Conservation (phyloP, 2,888 invertebrate genomes). For the Trimorus sp. region DNA sequence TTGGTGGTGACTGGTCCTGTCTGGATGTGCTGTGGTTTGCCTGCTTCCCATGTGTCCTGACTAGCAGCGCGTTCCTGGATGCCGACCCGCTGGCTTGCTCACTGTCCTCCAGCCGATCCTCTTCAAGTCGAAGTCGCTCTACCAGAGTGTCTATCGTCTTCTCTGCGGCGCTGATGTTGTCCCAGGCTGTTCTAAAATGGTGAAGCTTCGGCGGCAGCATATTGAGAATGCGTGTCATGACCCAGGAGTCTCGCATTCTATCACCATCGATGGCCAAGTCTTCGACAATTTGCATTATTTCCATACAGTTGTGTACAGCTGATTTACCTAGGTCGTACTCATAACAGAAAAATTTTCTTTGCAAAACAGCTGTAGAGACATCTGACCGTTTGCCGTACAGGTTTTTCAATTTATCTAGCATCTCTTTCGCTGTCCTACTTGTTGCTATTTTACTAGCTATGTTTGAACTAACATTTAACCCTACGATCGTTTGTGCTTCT, state of each 20-base stretch:
- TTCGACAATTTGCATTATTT: slow-evolving; percentile 5
- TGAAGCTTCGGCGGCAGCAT: slow-evolving; percentile 3
- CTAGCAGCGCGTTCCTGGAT: not conserved
- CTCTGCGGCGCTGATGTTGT: not conserved
- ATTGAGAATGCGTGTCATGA: not conserved
- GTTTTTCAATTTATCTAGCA: slow-evolving; percentile 1
- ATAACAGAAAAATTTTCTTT: slow-evolving; percentile 7
- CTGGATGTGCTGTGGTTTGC: no score
- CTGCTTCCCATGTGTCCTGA: not conserved
- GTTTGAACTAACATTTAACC: not conserved
- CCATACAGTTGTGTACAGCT: slow-evolving; percentile 4
- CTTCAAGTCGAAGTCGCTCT: slow-evolving; percentile 6
- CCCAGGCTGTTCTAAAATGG: slow-evolving; percentile 15
- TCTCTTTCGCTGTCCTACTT: slow-evolving; percentile 4
- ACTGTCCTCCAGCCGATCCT: slow-evolving; percentile 1
- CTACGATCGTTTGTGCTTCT: slow-evolving; percentile 6
- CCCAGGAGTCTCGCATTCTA: not conserved
- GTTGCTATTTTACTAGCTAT: slow-evolving; percentile 6
- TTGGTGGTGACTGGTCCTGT: no score
- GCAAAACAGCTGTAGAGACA: slow-evolving; percentile 1
- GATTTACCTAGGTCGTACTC: slow-evolving; percentile 1
- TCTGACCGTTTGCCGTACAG: slow-evolving; percentile 10
- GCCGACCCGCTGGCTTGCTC: not conserved
- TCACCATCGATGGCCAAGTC: slow-evolving; percentile 1
- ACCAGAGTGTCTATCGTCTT: not conserved